These are phyloP conservation scores for Phyllotis vaccarum DNA, from an alignment of 2,797 vertebrate genomes.

Conservation along the genomic window DNA sequence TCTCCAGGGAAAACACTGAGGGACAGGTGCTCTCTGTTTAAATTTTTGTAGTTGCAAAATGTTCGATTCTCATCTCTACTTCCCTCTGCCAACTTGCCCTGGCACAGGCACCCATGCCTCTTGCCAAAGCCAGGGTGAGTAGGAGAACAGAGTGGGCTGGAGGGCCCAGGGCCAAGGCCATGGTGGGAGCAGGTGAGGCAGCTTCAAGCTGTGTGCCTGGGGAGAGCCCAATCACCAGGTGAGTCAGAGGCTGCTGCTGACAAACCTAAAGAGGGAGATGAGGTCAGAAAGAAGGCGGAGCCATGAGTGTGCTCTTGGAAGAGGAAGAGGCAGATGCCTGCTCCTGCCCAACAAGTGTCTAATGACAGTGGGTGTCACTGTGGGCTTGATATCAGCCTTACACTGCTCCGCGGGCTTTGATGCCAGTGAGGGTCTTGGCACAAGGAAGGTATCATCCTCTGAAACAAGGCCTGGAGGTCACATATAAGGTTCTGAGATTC, in stretches of 20 bases:
- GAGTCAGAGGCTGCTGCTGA: conserved; percentile 18
- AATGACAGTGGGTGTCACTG: no score
- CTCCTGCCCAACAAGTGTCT: background rate
- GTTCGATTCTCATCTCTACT: conserved; percentile 20
- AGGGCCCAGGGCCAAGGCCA: conserved; percentile 50
- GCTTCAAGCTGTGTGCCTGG: background rate
- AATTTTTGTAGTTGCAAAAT: conserved; percentile 43
- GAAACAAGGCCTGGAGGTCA: background rate
- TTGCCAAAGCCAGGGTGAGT: conserved; percentile 64
- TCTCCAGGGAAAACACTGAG: background rate
- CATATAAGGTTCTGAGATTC: background rate
- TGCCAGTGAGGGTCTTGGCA: background rate
- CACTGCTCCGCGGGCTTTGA: background rate
- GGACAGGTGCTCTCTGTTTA: conserved; percentile 1
- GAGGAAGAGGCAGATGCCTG: background rate
- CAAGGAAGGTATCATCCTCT: background rate
- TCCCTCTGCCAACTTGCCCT: conserved; percentile 35
- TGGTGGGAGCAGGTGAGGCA: background rate
- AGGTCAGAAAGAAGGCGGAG: background rate
- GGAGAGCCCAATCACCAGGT: background rate
- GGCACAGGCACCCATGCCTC: background rate
- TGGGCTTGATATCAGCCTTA: no score
- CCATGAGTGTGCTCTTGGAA: fast-evolving
- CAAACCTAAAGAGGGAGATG: background rate
- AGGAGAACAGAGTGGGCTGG: conserved; percentile 25